Evolutionary conservation across 2,888 invertebrate genomes (phyloP), one percentile per base, ranked within the genome.

Genomic region (Amphipoea oculea): DNA sequence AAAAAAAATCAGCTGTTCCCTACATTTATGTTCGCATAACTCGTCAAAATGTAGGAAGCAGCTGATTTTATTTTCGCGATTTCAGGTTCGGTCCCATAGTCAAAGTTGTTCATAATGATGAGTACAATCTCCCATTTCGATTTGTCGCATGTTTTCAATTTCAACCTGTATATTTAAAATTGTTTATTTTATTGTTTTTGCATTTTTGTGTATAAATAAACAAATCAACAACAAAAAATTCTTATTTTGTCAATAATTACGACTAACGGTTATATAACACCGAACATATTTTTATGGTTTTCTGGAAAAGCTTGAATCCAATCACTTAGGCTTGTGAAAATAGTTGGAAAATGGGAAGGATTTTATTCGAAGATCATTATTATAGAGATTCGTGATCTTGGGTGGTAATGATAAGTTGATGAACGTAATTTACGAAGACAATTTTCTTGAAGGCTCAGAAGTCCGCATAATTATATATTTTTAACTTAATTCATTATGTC

Each of bases 381-480:
- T n/a, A 40, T n/a, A n/a, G 9, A 71, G 29, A 71, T 70, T 29
- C 5, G 45, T 40, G 40, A 45, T 74, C 65, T 60, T 75, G 65
- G 14, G 82, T 71, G 76, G 60, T 68, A 76, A 60, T 60, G 57
- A 57, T 51, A 73, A 9, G 6, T 63, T 63, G 4, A 51, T 65
- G 17, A 69, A 51, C 14, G 40, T 71, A 17, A 62, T 76, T 63
- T 57, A 67, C 5, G 6, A 54, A 76, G 72, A 65, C 69, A 54
- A 60, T 69, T 73, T 48, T 51, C 48, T 65, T 69, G 69, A 71
- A 82, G 73, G 60, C 42, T 51, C 63, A 73, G 63, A 82, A 77
- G 68, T 77, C 42, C 57, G 51, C 51, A 20, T 65, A 29, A 72
- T 78, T 83, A 78, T 70, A 54, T 72, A 69, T 66, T 83, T 83